Base-by-base conservation (phyloP, 2,888 invertebrate species). In the Trichogramma evanescens region DNA sequence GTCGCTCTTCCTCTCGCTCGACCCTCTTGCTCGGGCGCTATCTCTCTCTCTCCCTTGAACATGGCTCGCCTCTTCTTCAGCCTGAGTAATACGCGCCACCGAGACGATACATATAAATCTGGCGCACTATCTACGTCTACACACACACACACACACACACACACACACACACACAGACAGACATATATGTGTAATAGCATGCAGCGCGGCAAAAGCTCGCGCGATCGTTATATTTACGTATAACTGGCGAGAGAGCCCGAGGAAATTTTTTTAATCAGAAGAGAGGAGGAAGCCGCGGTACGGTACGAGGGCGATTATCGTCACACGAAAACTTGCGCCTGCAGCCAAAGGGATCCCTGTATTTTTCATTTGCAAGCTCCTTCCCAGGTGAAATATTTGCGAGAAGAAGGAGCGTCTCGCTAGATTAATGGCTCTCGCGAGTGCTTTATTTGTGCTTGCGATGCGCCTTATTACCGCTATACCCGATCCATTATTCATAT, bases 71-170 rank as follows among this genome's bases (percentile, higher is more conserved):
- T 45, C 38, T 45, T 10, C 44, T 6, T 53, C 10, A n/a, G 43
- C 59, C 68, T 69, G 69, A 73, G 68, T 72, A 70, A 74, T 71
- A 69, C 65, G 66, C 26, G 26, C 50, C 54, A 56, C 43, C 54
- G 65, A 66, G 63, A 69, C 68, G 68, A 69, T 64, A 58, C 56
- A 61, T 63, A 65, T 64, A 65, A 66, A 67, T 67, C 66, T 66
- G 67, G 53, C 39, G 40, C 26, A 26, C 26, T 26, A 26, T 26
- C 26, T 26, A 3, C 26, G 2, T 26, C 26, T 26, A 26, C 26
- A 26, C 26, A 26, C 26, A 26, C 3, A 26, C 26, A 1, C 26
- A 26, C 26, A 26, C 26, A 26, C 26, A 1, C 26, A 26, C 26
- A 26, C 26, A 26, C 26, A 26, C 26, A 26, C 26, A 26, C 3